Percentiles rank a stretch among this genome's conserved stretches.
Evolutionary conservation across 2,888 invertebrate species (phyloP).

Genomic region (Tipula helvola): DNA sequence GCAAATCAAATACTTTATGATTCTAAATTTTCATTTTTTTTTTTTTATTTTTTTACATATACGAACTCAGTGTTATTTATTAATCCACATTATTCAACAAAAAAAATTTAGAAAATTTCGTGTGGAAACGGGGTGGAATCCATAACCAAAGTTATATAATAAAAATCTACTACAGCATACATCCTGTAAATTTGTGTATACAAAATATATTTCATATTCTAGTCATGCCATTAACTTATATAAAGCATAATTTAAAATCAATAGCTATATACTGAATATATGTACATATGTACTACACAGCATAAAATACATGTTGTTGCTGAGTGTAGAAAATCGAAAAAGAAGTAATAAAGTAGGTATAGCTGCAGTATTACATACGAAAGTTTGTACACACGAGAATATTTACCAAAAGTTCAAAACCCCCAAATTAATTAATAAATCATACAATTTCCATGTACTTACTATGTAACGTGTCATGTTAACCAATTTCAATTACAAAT

Average conservation of each 20-base stretch:
- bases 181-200: not conserved
- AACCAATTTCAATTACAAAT: not conserved
- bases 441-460: not conserved
- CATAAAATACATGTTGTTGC: not conserved
- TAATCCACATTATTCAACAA: not conserved
- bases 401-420: not conserved
- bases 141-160: not conserved
- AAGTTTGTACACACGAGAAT: not conserved
- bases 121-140: not conserved
- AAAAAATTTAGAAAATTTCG: not conserved
- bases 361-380: not conserved
- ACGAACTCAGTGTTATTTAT: not conserved
- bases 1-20: not conserved
- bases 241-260: not conserved
- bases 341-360: not conserved
- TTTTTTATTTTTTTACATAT: not conserved
- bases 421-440: not conserved
- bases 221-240: not conserved
- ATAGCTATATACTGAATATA: not conserved
- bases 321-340: not conserved
- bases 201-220: not conserved
- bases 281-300: not conserved
- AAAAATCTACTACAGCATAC: not conserved
- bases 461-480: not conserved
- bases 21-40: too few species aligned